Percentiles rank a stretch among this genome's conserved stretches.
Evolutionary conservation across 2,888 invertebrate species (phyloP).

Genomic region (Dryobota labecula): DNA sequence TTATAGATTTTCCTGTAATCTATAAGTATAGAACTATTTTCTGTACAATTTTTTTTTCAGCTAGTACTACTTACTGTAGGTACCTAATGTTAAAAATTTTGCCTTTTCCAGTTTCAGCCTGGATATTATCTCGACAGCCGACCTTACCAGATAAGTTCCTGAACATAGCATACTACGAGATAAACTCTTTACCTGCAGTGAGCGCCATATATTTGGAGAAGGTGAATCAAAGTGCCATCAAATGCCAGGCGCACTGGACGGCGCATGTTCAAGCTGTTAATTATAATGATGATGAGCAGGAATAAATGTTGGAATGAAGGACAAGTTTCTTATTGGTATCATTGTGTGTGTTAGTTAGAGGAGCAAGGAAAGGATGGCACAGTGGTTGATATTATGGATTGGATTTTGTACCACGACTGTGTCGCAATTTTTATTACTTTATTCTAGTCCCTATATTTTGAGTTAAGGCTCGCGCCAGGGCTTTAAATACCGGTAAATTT

Average conservation of each 20-base stretch:
- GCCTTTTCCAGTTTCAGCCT: constrained; percentile 78
- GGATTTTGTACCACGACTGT: background rate
- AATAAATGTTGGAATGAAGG: constrained; percentile 22
- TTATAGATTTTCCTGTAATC: no score
- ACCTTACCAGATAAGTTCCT: constrained; percentile 70
- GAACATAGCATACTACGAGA: constrained; percentile 65
- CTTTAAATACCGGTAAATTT: no score
- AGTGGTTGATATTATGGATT: background rate
- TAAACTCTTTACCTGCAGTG: constrained; percentile 78
- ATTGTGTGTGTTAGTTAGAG: no score
- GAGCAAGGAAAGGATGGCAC: background rate
- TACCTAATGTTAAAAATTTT: no score
- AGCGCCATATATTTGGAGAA: constrained; percentile 75
- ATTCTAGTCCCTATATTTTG: no score
- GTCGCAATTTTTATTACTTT: background rate
- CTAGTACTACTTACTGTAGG: no score
- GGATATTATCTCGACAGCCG: constrained; percentile 81
- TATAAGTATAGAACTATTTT: no score
- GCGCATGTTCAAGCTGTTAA: constrained; percentile 80
- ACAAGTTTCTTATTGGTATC: constrained; percentile 41
- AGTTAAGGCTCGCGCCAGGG: no score
- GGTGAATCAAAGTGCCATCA: constrained; percentile 75
- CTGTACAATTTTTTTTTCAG: no score
- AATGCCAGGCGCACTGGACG: constrained; percentile 79
- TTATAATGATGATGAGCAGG: constrained; percentile 27